A percentile compares a stretch with the other conserved stretches of the same genome.
These are phyloP conservation scores for Lutjanus argentimaculatus DNA, from an alignment of 2,797 vertebrate species.

Conservation along the genomic window DNA sequence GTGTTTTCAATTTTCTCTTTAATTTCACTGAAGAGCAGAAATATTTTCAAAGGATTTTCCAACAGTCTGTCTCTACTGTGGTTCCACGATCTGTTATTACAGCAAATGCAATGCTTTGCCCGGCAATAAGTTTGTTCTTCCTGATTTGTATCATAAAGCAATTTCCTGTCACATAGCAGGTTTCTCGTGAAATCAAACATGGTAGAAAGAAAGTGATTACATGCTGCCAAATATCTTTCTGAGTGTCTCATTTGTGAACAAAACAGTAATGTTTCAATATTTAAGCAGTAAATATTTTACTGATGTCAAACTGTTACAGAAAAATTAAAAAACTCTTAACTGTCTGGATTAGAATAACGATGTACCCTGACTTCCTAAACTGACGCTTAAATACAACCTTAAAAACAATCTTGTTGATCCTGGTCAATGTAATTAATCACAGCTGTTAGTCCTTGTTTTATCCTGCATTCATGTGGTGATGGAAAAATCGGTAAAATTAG, in stretches of 20 bases:
- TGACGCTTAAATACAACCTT: neutral
- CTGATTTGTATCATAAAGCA: conserved; percentile 12
- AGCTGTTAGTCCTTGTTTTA: neutral
- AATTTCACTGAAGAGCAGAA: conserved; percentile 13
- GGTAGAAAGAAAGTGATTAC: neutral
- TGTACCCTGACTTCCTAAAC: neutral
- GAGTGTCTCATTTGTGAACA: neutral
- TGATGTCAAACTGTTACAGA: neutral
- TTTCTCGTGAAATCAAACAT: conserved; percentile 6
- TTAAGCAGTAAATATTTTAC: conserved; percentile 6
- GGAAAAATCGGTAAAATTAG: no score
- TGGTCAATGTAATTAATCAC: neutral
- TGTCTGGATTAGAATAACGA: neutral
- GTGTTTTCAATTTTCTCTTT: conserved; percentile 27
- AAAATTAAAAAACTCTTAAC: neutral
- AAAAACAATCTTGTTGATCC: neutral
- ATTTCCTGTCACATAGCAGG: conserved; percentile 12
- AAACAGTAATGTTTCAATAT: neutral
- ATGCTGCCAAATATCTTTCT: neutral
- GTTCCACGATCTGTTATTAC: neutral
- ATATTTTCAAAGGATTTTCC: neutral
- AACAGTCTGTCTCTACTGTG: neutral
- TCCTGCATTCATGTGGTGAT: no score
- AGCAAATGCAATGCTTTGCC: neutral
- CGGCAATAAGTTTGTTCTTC: neutral